These are phyloP conservation scores for Gephyroberyx darwinii DNA, from an alignment of 2,797 vertebrate species.

Conservation along the genomic window DNA sequence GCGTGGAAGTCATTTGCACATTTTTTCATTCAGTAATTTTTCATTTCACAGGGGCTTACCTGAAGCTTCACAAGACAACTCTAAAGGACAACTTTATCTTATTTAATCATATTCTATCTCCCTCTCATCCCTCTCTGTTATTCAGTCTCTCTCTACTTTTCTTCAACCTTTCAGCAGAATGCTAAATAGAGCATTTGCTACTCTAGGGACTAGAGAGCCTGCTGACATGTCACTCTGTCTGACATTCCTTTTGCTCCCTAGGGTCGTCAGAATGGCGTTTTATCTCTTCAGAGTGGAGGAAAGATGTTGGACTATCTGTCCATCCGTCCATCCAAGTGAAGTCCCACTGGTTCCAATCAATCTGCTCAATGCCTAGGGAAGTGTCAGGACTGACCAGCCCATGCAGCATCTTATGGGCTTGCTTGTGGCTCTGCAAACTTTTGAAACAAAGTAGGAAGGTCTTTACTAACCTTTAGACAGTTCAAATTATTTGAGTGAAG, in stretches of 20 bases:
- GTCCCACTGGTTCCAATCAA: slow-evolving; percentile 58
- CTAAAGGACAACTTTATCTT: slow-evolving; percentile 21
- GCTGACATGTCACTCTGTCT: slow-evolving; percentile 70
- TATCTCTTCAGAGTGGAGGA: slow-evolving; percentile 57
- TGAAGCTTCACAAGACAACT: slow-evolving; percentile 15
- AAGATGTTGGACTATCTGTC: slow-evolving; percentile 63
- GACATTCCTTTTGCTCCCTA: slow-evolving; percentile 62
- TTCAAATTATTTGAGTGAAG: background rate
- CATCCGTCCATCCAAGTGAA: slow-evolving; percentile 46
- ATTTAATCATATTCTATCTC: slow-evolving; percentile 38
- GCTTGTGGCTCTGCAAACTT: slow-evolving; percentile 37
- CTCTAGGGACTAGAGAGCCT: slow-evolving; percentile 50
- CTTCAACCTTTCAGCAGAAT: slow-evolving; percentile 69
- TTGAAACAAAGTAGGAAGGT: slow-evolving; percentile 22
- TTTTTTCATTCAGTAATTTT: slow-evolving; percentile 3
- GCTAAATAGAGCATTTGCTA: slow-evolving; percentile 63
- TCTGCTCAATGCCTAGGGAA: slow-evolving; percentile 39
- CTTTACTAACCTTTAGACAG: slow-evolving; percentile 22
- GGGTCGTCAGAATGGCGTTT: slow-evolving; percentile 61
- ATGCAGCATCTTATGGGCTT: slow-evolving; percentile 43
- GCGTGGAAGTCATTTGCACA: background rate
- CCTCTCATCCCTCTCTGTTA: slow-evolving; percentile 34
- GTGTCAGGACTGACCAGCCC: slow-evolving; percentile 49
- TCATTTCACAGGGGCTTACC: slow-evolving; percentile 12
- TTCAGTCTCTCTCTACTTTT: slow-evolving; percentile 37